These are phyloP conservation scores for Morpho helenor DNA, from an alignment of 2,888 invertebrate genomes.

Conservation along the genomic window DNA sequence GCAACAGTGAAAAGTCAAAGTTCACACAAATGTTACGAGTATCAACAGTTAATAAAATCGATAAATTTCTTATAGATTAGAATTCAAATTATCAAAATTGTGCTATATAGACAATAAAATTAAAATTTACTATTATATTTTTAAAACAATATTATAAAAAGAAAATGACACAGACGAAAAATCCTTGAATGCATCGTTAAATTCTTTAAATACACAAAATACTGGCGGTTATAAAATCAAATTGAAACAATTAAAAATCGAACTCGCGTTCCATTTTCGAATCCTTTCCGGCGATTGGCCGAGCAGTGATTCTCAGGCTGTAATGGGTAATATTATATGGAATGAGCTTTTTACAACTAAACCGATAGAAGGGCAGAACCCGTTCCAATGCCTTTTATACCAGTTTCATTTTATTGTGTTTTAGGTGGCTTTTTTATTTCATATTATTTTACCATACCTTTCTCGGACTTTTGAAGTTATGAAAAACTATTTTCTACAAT, in stretches of 20 bases:
- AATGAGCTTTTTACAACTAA: constrained; percentile 76
- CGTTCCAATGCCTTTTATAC: constrained; percentile 66
- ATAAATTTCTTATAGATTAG: no score
- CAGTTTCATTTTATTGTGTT: constrained; percentile 67
- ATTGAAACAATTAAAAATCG: constrained; percentile 71
- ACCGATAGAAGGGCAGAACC: constrained; percentile 66
- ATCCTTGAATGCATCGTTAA: constrained; percentile 11
- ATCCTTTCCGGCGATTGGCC: constrained; percentile 62
- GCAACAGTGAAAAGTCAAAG: no score
- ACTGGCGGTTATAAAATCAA: constrained; percentile 46
- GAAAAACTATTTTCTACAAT: constrained; percentile 14
- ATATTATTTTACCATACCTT: constrained; percentile 64
- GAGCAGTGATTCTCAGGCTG: constrained; percentile 69
- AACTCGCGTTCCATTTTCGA: constrained; percentile 66
- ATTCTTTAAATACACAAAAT: constrained; percentile 18
- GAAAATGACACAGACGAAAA: constrained; percentile 7
- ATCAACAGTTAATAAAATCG: no score
- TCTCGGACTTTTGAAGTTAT: constrained; percentile 33
- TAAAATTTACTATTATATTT: background rate
- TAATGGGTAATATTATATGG: constrained; percentile 76
- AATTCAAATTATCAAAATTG: no score
- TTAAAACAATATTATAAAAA: background rate
- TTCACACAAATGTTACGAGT: no score
- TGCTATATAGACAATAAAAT: no score
- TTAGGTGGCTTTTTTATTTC: constrained; percentile 61